Evolutionary conservation across 2,113 vertebrate genomes (phyloP).

Genomic region (Hydrolagus affinis): DNA sequence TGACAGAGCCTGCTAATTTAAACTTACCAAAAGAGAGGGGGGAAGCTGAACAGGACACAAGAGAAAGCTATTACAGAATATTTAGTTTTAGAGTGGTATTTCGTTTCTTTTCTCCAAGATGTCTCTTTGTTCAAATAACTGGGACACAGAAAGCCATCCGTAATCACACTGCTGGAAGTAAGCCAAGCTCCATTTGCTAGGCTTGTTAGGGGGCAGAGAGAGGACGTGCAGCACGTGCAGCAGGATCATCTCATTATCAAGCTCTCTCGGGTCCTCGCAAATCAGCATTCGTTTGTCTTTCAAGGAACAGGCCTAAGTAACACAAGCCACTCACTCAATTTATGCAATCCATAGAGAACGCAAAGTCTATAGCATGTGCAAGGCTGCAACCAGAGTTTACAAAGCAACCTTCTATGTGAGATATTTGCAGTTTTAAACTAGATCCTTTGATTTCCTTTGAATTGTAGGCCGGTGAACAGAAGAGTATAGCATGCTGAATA

Average conservation of each 20-base stretch:
- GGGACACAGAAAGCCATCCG: constrained; percentile 42
- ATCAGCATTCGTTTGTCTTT: constrained; percentile 12
- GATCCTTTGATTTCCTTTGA: no score
- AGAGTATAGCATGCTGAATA: neutral
- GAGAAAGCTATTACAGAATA: constrained; percentile 41
- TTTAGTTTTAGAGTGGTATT: constrained; percentile 42
- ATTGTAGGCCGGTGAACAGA: neutral
- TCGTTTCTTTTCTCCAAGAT: constrained; percentile 34
- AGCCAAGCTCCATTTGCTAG: constrained; percentile 51
- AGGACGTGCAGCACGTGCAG: constrained; percentile 49
- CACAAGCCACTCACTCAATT: neutral
- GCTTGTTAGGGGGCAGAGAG: constrained; percentile 40
- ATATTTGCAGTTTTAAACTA: neutral
- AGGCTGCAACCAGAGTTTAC: neutral
- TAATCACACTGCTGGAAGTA: constrained; percentile 46
- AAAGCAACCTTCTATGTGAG: neutral
- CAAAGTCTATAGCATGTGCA: neutral
- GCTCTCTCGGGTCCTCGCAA: constrained; percentile 19
- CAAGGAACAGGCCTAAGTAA: constrained; percentile 2
- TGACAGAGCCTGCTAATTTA: constrained; percentile 1
- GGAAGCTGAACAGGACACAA: neutral
- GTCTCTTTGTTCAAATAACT: constrained; percentile 47
- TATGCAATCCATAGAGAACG: neutral
- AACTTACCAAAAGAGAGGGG: constrained; percentile 43
- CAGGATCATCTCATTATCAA: constrained; percentile 37